These are phyloP conservation scores for Athene noctua DNA, from an alignment of 2,113 vertebrate species.

Conservation along the genomic window DNA sequence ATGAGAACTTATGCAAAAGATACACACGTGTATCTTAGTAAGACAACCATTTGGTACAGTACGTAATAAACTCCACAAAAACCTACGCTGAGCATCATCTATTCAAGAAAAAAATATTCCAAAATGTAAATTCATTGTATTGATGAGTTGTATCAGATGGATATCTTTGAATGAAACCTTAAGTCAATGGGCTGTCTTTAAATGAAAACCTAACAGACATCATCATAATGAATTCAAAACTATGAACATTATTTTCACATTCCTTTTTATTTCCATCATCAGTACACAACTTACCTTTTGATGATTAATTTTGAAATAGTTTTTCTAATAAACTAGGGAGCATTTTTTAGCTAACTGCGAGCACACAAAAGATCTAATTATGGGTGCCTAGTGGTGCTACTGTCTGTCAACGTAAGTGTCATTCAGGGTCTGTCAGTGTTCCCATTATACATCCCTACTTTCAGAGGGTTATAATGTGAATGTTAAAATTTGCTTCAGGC, in stretches of 20 bases:
- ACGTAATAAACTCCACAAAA: slow-evolving; percentile 14
- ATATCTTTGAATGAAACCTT: background rate
- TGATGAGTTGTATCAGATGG: background rate
- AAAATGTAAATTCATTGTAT: slow-evolving; percentile 19
- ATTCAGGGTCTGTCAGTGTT: slow-evolving; percentile 44
- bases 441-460: slow-evolving; percentile 50
- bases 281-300: slow-evolving; percentile 33
- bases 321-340: slow-evolving; percentile 51
- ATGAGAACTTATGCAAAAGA: background rate
- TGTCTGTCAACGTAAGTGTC: slow-evolving; percentile 46
- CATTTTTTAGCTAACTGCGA: slow-evolving; percentile 48
- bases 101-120: background rate
- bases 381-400: slow-evolving; percentile 46
- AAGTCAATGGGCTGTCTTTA: background rate
- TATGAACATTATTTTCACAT: background rate
- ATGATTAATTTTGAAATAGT: slow-evolving; percentile 43
- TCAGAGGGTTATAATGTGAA: slow-evolving; percentile 59
- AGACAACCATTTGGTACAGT: background rate
- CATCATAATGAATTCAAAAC: background rate
- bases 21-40: background rate
- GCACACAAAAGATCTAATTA: slow-evolving; percentile 71
- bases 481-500: slow-evolving; percentile 61
- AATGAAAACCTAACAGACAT: background rate
- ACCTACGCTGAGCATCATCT: background rate
- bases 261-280: slow-evolving; percentile 25